A percentile compares a stretch with the other conserved stretches of the same genome.
These are phyloP conservation scores for Pholis gunnellus DNA, from an alignment of 2,113 vertebrate species.

Conservation along the genomic window DNA sequence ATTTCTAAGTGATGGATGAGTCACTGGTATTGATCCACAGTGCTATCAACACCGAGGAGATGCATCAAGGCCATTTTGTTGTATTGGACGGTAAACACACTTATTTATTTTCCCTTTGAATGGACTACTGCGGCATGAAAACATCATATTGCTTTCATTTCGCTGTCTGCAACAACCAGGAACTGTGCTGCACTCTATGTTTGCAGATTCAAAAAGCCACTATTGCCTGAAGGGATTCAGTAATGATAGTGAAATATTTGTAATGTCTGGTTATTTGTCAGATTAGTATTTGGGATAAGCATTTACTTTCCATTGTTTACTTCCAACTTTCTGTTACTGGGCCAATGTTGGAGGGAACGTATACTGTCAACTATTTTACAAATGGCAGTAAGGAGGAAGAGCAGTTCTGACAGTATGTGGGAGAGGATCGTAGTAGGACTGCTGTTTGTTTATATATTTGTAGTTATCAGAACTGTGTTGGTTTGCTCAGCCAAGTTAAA, in stretches of 20 bases:
- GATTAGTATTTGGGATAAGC: background rate
- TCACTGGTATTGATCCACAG: constrained; percentile 7
- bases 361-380: background rate
- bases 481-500: background rate
- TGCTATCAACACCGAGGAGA: background rate
- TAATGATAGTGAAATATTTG: background rate
- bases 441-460: background rate
- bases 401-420: background rate
- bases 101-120: constrained; percentile 8
- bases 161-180: background rate
- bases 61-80: constrained; percentile 5
- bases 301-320: background rate
- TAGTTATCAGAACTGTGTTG: background rate
- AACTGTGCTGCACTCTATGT: background rate
- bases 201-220: background rate
- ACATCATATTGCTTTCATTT: background rate
- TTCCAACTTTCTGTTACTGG: constrained; percentile 1
- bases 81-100: constrained; percentile 10
- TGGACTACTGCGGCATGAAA: background rate
- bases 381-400: background rate
- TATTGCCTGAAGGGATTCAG: background rate
- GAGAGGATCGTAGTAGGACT: background rate
- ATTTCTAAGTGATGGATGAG: constrained; percentile 3
- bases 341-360: background rate
- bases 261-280: constrained; percentile 7